Base-by-base conservation (phyloP, 2,113 vertebrate genomes). In the Phalacrocorax carbo region DNA sequence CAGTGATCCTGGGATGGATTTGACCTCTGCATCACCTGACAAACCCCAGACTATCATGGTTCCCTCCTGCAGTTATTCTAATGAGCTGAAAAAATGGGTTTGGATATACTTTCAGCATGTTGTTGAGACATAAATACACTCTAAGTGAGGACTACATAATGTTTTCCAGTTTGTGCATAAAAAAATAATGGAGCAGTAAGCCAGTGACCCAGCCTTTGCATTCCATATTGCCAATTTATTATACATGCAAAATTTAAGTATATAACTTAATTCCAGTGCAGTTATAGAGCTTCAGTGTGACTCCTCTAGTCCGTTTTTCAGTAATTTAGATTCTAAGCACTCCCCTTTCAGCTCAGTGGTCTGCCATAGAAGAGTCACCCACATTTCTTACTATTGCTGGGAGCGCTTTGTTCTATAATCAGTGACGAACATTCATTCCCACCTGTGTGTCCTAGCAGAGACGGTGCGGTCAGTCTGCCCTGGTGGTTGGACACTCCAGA, bases 101-200 rank as follows among this genome's bases (percentile, higher is more conserved):
- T 77, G 51, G 73, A 62, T 7, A 34, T 82, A 72, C 57, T 94
- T 89, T 61, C 52, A 66, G 69, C 61, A 34, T 14, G 34, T 29
- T 91, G 25, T 73, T 66, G 81, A 88, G 68, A 80, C 49, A 73
- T 80, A 94, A 95, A 95, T 88, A 60, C 23, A 48, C 42, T 87
- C 19, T 72, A 93, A 77, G 81, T 86, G 89, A 93, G 58, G 61
- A 91, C 66, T 94, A 26, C 48, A 70, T 77, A 85, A 82, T 87
- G 46, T 93, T 95, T 96, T 95, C 77, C 75, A 95, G 66, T 93
- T 93, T 78, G 42, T 88, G 38, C 55, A 71, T 83, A 90, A 95
- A 86, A 93, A 93, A 83, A 92, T 83, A 96, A 90, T 82, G 58
- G 62, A 90, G 51, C 62, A 78, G 62, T 85, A 97, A 96, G 60